Evolutionary conservation across 2,113 vertebrate species (phyloP).

Genomic region (Ancistrus triradiatus): DNA sequence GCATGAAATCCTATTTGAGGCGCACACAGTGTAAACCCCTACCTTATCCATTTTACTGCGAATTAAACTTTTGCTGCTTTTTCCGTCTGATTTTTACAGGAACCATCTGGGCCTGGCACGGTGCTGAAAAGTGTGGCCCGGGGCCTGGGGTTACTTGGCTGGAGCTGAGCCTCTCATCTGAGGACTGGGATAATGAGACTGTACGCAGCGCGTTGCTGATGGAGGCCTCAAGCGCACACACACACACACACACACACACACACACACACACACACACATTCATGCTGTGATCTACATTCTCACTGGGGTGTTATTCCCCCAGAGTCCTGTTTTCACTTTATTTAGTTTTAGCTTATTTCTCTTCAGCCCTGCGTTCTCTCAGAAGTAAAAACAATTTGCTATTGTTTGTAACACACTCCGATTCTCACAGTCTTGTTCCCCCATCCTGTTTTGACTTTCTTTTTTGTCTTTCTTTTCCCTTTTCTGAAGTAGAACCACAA

Average conservation of each 20-base stretch:
- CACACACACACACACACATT: not conserved
- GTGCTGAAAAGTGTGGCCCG: conserved; percentile 62
- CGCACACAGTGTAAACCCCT: conserved; percentile 63
- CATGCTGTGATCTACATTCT: conserved; percentile 1
- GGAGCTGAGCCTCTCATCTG: conserved; percentile 20
- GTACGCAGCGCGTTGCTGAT: conserved; percentile 58
- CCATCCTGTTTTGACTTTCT: not conserved
- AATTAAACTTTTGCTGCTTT: conserved; percentile 79
- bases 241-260: conserved; percentile 8
- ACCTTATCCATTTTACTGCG: conserved; percentile 72
- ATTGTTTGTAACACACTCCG: not conserved
- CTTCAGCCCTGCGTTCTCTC: not conserved
- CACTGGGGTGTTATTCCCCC: not conserved
- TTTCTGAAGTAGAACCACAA: not conserved
- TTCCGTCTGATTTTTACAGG: conserved; percentile 75
- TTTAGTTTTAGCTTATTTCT: not conserved
- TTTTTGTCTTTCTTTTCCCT: not conserved
- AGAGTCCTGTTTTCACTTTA: not conserved
- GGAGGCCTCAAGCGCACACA: conserved; percentile 14
- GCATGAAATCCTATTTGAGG: conserved; percentile 58
- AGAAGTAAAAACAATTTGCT: too few species aligned
- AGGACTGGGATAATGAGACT: conserved; percentile 66
- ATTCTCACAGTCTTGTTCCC: not conserved
- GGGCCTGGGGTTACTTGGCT: conserved; percentile 53
- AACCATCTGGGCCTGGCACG: conserved; percentile 71